These are phyloP conservation scores for Callyntrura guangdongensis DNA, from an alignment of 2,888 invertebrate genomes.

Conservation along the genomic window DNA sequence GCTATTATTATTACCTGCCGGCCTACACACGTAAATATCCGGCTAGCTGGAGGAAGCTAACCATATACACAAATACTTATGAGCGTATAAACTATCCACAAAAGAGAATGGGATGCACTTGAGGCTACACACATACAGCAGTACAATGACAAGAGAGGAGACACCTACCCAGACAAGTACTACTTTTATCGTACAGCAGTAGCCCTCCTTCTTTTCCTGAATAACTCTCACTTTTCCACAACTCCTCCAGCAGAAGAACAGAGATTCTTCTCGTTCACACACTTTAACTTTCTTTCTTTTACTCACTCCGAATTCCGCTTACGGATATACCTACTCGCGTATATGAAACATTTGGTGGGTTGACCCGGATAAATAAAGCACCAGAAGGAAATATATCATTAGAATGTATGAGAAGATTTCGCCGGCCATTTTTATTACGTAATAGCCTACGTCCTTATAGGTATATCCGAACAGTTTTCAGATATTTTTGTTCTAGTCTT, in stretches of 20 bases:
- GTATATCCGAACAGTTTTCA: neutral
- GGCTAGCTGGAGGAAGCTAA: neutral
- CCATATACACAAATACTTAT: neutral
- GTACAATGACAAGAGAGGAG: slow-evolving; percentile 10
- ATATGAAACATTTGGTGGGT: slow-evolving; percentile 31
- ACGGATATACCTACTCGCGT: too few relatives aligned
- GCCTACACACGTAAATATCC: slow-evolving; percentile 5
- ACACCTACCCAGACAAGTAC: slow-evolving; percentile 22
- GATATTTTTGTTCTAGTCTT: neutral
- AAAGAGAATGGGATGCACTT: slow-evolving; percentile 23
- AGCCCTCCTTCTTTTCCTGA: slow-evolving; percentile 24
- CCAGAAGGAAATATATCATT: slow-evolving; percentile 47
- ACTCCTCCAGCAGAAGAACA: neutral
- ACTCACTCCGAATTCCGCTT: neutral
- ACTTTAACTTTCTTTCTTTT: slow-evolving; percentile 1
- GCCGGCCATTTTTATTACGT: slow-evolving; percentile 26
- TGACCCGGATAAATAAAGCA: slow-evolving; percentile 63
- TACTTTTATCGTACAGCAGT: neutral
- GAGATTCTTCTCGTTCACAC: slow-evolving; percentile 2
- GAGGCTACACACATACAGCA: neutral
- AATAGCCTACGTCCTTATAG: neutral
- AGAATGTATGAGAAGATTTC: slow-evolving; percentile 42
- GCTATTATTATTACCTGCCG: slow-evolving; percentile 13
- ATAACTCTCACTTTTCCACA: slow-evolving; percentile 15
- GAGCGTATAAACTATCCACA: neutral